These are phyloP conservation scores for Passer domesticus DNA, from an alignment of 2,113 vertebrate genomes.

Conservation along the genomic window DNA sequence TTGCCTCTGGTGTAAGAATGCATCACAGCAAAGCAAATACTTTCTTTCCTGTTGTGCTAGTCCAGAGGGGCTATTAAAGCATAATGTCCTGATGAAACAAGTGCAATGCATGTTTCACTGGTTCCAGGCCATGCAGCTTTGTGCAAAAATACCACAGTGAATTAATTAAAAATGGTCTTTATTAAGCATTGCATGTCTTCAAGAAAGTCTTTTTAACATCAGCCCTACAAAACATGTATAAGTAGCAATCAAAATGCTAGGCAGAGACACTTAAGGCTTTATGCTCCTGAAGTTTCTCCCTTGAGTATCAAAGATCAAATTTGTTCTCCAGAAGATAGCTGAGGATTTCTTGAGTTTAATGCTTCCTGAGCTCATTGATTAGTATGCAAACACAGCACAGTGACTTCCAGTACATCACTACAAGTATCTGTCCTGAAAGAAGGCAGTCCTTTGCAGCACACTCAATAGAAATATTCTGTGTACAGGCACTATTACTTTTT, in stretches of 20 bases:
- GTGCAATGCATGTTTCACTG: not conserved
- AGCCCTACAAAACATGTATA: not conserved
- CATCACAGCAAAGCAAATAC: not conserved
- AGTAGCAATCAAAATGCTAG: not conserved
- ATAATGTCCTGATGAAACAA: not conserved
- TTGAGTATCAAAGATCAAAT: slow-evolving; percentile 27
- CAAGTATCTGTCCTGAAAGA: not conserved
- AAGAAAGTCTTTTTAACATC: not conserved
- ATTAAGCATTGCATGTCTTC: not conserved
- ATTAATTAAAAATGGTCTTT: not conserved
- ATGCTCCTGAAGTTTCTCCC: not conserved
- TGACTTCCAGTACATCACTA: not conserved
- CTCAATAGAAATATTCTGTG: not conserved
- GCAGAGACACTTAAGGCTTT: not conserved
- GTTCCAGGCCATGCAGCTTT: not conserved
- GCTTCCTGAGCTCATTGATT: slow-evolving; percentile 25
- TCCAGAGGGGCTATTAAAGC: not conserved
- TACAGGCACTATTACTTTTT: not conserved
- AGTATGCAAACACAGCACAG: slow-evolving; percentile 25
- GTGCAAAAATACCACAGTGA: not conserved
- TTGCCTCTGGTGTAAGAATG: not conserved
- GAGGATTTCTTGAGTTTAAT: not conserved
- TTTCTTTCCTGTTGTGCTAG: not conserved
- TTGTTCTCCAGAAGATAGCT: slow-evolving; percentile 6
- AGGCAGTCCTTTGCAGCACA: not conserved